phyloP scores from a whole-genome alignment of 2,797 vertebrate species.

The Siniperca undulata region DNA sequence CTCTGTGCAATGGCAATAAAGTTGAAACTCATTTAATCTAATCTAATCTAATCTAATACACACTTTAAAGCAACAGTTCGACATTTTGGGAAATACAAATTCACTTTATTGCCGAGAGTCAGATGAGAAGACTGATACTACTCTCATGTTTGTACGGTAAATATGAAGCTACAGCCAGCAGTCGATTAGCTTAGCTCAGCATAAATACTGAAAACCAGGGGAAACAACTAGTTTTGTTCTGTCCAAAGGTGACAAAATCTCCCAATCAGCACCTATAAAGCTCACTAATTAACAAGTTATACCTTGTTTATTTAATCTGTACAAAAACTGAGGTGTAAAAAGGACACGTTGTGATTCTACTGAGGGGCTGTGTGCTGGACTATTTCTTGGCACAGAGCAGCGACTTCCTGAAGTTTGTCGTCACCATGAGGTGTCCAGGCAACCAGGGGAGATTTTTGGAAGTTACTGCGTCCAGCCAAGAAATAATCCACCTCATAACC shows the following conservation, averaged over 20 bases:
- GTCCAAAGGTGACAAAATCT: neutral
- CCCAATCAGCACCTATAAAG: neutral
- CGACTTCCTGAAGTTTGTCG: neutral
- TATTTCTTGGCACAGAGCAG: conserved; percentile 4
- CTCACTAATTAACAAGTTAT: neutral
- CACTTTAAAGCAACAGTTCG: no score
- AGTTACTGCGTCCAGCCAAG: neutral
- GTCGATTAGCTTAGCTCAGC: neutral
- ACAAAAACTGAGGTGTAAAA: conserved; percentile 5
- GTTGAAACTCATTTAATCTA: no score
- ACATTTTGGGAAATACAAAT: no score
- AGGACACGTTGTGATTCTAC: neutral
- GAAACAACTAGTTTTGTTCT: neutral
- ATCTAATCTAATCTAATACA: no score
- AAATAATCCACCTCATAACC: neutral
- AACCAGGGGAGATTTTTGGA: neutral
- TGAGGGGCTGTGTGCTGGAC: neutral
- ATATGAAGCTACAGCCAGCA: neutral
- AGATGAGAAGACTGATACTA: no score
- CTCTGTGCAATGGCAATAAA: no score
- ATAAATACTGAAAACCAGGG: neutral
- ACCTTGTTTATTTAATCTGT: neutral
- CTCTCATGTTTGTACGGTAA: neutral
- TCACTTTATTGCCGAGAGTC: no score
- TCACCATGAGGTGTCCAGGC: neutral